Base-by-base conservation (phyloP, 2,797 vertebrate species). In the Enteromius radiatus region DNA sequence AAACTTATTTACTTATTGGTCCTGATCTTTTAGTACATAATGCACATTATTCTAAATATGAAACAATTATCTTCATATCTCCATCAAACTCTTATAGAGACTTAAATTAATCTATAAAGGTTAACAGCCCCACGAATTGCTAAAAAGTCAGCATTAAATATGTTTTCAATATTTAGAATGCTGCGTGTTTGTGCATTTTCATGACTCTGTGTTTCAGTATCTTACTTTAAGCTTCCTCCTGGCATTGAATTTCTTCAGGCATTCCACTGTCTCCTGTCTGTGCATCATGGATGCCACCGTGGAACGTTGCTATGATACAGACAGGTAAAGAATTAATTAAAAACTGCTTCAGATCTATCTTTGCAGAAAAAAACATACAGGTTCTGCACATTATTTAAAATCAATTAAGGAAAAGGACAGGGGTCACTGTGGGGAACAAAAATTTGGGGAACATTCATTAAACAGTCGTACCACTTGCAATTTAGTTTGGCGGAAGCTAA, bases 251-350 rank as follows among this genome's bases (percentile, higher is more conserved):
- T 99, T 99, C 96, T 98, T 99, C 91, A 99, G 93, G 91, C 98
- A 99, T 89, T 99, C 98, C 87, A 99, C 98, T 19, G 98, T 99
- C 91, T 99, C 97, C 93, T 99, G 97, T 78, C 97, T 96, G 95
- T 99, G 98, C 97, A 99, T 98, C 96, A 98, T 98, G 84, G 98
- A 99, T 15, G 98, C 98, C 91, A 99, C 98, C 64, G 97, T 99
- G 89, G 97, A 98, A 86, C 97, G 97, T 98, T 99, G 97, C 97
- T 99, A 88, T 78, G 67, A 84, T 15, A 87, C 70, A 81, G 3
- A 63, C 47, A 71, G 28, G 21, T 6, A 33, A 69, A 70, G 5
- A 11, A 45, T 17, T 5, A 31, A 70, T 61, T 0, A 21, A 26
- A 11, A 19, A 81, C 21, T 0, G 4, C 15, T 56, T 14, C 7